A percentile compares a stretch with the other conserved stretches of the same genome.
Conservation (phyloP, 2,888 invertebrate species). For the Catonia carolina region DNA sequence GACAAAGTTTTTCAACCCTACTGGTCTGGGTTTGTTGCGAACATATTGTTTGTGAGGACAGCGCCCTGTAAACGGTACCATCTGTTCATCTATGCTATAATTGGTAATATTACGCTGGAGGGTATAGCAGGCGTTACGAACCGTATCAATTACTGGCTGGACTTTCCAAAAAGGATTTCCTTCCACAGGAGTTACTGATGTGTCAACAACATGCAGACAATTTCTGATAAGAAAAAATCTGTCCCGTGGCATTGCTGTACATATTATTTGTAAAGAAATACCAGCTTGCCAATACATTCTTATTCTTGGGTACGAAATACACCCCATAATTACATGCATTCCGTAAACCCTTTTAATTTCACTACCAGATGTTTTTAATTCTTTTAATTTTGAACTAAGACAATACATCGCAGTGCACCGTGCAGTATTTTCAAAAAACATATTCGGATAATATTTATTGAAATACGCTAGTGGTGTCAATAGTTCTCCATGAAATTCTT, state of each 20-base stretch:
- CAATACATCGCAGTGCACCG: too few relatives aligned
- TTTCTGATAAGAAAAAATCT: not conserved
- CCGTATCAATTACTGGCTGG: not conserved
- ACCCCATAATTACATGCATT: not conserved
- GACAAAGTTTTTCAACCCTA: not conserved
- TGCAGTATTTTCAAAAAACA: too few relatives aligned
- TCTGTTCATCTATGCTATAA: too few relatives aligned
- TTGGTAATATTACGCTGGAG: not conserved
- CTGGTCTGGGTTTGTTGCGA: constrained; percentile 11
- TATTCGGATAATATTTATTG: too few relatives aligned
- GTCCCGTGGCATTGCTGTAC: not conserved
- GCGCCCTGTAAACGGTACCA: not conserved
- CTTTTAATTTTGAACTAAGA: too few relatives aligned
- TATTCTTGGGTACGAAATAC: not conserved
- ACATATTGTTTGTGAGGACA: constrained; percentile 8
- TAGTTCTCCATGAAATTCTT: too few relatives aligned
- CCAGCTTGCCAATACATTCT: not conserved
- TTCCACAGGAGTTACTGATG: too few relatives aligned
- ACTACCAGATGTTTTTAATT: not conserved
- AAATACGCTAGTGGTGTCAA: too few relatives aligned
- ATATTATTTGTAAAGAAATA: not conserved
- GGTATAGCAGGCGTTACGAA: not conserved
- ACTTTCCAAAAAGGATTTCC: constrained; percentile 5
- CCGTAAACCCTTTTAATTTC: constrained; percentile 1
- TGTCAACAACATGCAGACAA: not conserved